phyloP scores from a whole-genome alignment of 2,113 vertebrate species.

The Oryzias curvinotus region DNA sequence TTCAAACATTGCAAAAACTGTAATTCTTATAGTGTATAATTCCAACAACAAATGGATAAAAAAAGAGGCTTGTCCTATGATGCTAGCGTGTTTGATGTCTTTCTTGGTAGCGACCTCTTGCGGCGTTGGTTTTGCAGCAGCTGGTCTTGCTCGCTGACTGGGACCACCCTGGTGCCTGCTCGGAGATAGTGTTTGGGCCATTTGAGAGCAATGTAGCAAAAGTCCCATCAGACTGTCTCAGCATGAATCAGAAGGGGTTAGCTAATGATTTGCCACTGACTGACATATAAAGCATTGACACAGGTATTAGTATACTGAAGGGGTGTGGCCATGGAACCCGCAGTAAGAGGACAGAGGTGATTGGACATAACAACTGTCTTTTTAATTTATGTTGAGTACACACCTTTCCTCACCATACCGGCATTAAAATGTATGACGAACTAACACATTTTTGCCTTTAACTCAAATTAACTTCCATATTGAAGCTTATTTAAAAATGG shows the following conservation, averaged over 20 bases:
- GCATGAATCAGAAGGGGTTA: conserved; percentile 39
- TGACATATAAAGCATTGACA: not conserved
- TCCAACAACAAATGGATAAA: conserved; percentile 32
- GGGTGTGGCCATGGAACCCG: conserved; percentile 15
- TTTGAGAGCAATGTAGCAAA: conserved; percentile 79
- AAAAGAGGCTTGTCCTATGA: conserved; percentile 49
- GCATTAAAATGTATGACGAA: too few species aligned
- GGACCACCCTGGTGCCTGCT: conserved; percentile 86
- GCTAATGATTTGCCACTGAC: not conserved
- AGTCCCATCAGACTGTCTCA: conserved; percentile 15
- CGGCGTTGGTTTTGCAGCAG: conserved; percentile 78
- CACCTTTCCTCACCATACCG: too few species aligned
- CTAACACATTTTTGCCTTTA: too few species aligned
- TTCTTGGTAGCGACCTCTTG: conserved; percentile 83
- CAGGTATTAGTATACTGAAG: conserved; percentile 15
- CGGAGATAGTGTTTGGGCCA: conserved; percentile 86
- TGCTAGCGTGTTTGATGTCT: conserved; percentile 61
- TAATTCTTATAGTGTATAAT: conserved; percentile 41
- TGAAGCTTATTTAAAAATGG: too few species aligned
- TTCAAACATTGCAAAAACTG: conserved; percentile 28
- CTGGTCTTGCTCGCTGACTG: conserved; percentile 84
- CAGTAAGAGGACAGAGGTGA: too few species aligned
- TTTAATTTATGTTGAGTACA: too few species aligned
- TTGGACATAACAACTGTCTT: too few species aligned
- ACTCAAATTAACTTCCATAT: too few species aligned